Percentiles rank a stretch among this genome's conserved stretches.
These are phyloP conservation scores for Tapera naevia DNA, from an alignment of 2,797 vertebrate species.

Conservation along the genomic window DNA sequence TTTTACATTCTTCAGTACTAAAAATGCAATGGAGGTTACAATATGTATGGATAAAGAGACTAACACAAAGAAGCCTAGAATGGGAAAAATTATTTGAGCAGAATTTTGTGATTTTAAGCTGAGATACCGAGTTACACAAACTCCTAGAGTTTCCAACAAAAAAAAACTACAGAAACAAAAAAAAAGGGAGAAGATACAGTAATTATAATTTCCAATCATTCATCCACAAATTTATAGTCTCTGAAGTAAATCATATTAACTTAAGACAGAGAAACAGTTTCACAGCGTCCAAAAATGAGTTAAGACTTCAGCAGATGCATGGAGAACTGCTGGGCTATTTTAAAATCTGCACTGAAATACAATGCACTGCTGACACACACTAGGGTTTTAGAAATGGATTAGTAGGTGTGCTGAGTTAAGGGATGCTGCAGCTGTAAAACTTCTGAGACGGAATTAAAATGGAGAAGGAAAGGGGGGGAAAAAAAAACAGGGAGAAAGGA, in stretches of 20 bases:
- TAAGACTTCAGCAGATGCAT: constrained; percentile 59
- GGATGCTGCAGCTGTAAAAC: constrained; percentile 84
- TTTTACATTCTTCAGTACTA: constrained; percentile 41
- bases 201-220: constrained; percentile 39
- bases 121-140: neutral
- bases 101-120: neutral
- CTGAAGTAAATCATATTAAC: constrained; percentile 44
- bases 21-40: constrained; percentile 24
- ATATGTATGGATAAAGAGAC: constrained; percentile 28
- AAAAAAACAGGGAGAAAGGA: constrained; percentile 61
- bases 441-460: constrained; percentile 84
- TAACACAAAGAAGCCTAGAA: constrained; percentile 25
- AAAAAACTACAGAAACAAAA: neutral
- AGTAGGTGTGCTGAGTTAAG: constrained; percentile 76
- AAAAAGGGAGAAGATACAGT: neutral
- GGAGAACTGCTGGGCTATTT: constrained; percentile 54
- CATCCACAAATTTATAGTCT: constrained; percentile 34
- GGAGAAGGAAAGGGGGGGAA: constrained; percentile 69
- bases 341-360: constrained; percentile 66
- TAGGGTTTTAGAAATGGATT: constrained; percentile 72
- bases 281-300: constrained; percentile 60
- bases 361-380: constrained; percentile 70
- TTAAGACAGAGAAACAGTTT: constrained; percentile 41
- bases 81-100: constrained; percentile 50
- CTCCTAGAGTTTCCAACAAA: neutral